Evolutionary conservation across 2,797 vertebrate genomes (phyloP).

Genomic region (Phrynocephalus guinanensis): DNA sequence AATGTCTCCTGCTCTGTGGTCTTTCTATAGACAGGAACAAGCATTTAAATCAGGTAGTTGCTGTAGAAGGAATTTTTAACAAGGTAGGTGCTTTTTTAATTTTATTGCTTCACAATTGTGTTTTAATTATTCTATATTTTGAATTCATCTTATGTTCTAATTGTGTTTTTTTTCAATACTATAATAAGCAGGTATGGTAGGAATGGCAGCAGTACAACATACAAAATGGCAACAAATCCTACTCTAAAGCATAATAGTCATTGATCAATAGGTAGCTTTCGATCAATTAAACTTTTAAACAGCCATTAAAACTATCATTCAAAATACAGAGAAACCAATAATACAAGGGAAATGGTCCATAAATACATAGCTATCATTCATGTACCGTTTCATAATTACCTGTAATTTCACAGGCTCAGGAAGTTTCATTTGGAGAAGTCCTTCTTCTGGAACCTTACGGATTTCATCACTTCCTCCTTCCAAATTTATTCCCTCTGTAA

Average conservation of each 20-base stretch:
- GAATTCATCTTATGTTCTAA: too few species aligned
- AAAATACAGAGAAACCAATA: neutral
- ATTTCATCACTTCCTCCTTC: conserved; percentile 73
- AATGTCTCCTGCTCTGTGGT: too few species aligned
- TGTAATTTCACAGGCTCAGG: conserved; percentile 96
- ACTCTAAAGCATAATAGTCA: neutral
- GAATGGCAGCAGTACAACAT: neutral
- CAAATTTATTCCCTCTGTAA: conserved; percentile 59
- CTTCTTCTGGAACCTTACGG: conserved; percentile 85
- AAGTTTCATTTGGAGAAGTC: conserved; percentile 95
- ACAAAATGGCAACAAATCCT: neutral
- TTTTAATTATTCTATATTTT: too few species aligned
- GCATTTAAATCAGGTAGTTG: too few species aligned
- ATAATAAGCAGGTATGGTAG: too few species aligned
- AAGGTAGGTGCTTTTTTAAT: too few species aligned
- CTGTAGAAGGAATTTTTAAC: too few species aligned
- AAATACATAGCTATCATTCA: neutral
- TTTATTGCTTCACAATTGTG: too few species aligned
- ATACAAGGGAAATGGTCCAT: neutral
- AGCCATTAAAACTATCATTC: neutral
- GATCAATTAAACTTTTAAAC: too few species aligned
- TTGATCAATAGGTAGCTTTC: neutral
- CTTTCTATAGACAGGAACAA: too few species aligned
- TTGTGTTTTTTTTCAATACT: too few species aligned
- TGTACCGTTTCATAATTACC: conserved; percentile 73